These are phyloP conservation scores for Gadus chalcogrammus DNA, from an alignment of 2,113 vertebrate species.

Conservation along the genomic window DNA sequence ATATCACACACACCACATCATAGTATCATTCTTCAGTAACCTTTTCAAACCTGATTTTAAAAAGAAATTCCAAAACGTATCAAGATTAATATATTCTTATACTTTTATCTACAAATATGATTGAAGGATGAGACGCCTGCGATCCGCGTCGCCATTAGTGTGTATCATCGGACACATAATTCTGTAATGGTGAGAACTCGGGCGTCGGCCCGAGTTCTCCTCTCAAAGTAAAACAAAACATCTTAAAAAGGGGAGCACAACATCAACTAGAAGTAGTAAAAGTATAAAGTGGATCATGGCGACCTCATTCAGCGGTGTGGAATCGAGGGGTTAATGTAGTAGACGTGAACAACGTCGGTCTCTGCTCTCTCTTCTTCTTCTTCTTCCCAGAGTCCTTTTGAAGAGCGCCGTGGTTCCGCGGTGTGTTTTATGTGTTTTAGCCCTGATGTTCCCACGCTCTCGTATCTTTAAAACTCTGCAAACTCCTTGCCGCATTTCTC, in stretches of 20 bases:
- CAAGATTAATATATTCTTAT: background rate
- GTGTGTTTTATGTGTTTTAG: slow-evolving; percentile 61
- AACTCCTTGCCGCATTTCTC: slow-evolving; percentile 99
- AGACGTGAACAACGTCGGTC: slow-evolving; percentile 84
- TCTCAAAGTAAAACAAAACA: slow-evolving; percentile 74
- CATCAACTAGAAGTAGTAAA: slow-evolving; percentile 71
- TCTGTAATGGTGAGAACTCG: slow-evolving; percentile 69
- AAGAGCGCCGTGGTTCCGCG: slow-evolving; percentile 91
- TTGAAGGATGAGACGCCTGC: background rate
- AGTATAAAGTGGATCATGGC: slow-evolving; percentile 74
- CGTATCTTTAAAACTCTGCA: slow-evolving; percentile 89
- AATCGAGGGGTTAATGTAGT: slow-evolving; percentile 91
- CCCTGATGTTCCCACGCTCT: slow-evolving; percentile 81
- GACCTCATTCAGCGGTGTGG: slow-evolving; percentile 88
- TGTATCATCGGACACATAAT: slow-evolving; percentile 76
- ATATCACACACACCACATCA: too few relatives aligned
- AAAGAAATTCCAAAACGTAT: too few relatives aligned
- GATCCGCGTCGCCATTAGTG: slow-evolving; percentile 56
- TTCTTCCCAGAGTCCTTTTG: slow-evolving; percentile 84
- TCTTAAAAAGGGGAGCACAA: slow-evolving; percentile 70
- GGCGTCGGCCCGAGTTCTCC: slow-evolving; percentile 50
- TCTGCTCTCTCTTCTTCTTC: slow-evolving; percentile 77
- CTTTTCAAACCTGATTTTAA: too few relatives aligned
- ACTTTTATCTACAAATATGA: background rate
- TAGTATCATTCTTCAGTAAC: too few relatives aligned